These are phyloP conservation scores for Mythimna lalbum DNA, from an alignment of 2,888 invertebrate genomes.

Conservation along the genomic window DNA sequence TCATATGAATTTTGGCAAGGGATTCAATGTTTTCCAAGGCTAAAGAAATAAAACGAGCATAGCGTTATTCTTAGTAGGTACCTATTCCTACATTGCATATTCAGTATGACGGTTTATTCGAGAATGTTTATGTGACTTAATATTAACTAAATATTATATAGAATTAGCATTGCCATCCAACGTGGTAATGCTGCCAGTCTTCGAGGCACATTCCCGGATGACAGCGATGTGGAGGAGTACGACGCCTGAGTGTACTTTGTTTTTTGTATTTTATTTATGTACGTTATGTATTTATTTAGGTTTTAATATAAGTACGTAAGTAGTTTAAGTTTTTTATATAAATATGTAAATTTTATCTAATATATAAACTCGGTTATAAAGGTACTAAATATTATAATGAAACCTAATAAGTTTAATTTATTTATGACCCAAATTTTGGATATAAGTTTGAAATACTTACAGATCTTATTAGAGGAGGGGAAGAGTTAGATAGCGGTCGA, in stretches of 20 bases:
- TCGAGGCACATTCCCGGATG: too few species aligned
- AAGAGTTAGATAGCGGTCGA: background rate
- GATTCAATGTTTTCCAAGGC: conserved; percentile 43
- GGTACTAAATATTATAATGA: background rate
- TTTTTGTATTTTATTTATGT: too few species aligned
- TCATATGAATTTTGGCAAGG: conserved; percentile 44
- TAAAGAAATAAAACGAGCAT: conserved; percentile 44
- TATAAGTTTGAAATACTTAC: background rate
- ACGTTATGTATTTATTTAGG: too few species aligned
- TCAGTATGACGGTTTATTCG: conserved; percentile 9
- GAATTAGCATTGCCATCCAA: too few species aligned
- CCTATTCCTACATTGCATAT: conserved; percentile 18
- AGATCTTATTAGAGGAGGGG: background rate
- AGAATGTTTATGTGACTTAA: conserved; percentile 10
- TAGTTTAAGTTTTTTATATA: too few species aligned
- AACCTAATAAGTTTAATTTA: background rate
- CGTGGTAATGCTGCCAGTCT: too few species aligned
- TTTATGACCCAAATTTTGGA: background rate
- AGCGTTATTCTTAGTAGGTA: conserved; percentile 41
- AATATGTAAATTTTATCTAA: too few species aligned
- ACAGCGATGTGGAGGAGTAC: too few species aligned
- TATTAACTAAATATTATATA: conserved; percentile 6
- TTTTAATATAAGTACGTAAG: too few species aligned
- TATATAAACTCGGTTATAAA: too few species aligned
- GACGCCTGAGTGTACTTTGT: too few species aligned